These are phyloP conservation scores for Megaceryle maxima DNA, from an alignment of 2,113 vertebrate species.

Conservation along the genomic window DNA sequence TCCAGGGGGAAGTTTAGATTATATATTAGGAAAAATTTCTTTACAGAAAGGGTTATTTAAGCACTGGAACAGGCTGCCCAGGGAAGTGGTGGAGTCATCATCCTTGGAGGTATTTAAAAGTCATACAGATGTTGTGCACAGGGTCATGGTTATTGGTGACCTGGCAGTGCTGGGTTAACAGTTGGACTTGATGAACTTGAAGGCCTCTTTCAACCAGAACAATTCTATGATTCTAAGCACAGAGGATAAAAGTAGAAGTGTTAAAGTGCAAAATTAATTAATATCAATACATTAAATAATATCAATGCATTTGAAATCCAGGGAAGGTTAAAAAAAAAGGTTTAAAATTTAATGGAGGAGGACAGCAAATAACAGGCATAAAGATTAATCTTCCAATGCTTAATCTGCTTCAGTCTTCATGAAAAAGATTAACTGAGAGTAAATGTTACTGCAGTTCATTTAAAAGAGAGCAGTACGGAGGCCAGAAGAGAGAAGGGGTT, in stretches of 20 bases:
- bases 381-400: background rate
- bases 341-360: background rate
- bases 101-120: no score
- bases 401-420: background rate
- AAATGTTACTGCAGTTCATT: background rate
- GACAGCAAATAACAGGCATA: background rate
- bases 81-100: no score
- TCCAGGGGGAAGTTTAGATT: no score
- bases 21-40: no score
- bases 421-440: background rate
- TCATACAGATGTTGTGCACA: no score
- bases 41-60: no score
- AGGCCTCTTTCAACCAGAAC: no score
- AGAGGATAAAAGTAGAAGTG: background rate
- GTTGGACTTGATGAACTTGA: no score
- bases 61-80: no score
- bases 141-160: no score
- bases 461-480: background rate
- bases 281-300: background rate
- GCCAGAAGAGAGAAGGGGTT: background rate
- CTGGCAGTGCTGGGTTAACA: no score
- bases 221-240: background rate
- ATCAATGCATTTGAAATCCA: background rate
- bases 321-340: background rate
- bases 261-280: background rate